Evolutionary conservation across 1,140 invertebrate genomes (phyloP), one percentile per base, ranked within the genome.

Genomic region (Drosophila willistoni): DNA sequence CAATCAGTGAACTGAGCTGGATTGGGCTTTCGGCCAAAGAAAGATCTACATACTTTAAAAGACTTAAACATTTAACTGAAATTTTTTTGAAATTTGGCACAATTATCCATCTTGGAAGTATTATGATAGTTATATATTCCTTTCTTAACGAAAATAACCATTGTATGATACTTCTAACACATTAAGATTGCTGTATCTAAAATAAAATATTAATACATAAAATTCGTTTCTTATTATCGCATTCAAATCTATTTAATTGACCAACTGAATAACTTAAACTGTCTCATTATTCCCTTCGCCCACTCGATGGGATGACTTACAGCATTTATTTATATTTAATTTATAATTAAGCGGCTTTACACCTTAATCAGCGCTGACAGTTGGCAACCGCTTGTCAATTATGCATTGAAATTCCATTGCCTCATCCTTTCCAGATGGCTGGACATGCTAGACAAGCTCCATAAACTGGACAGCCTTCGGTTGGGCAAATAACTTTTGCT

Each of bases 331-430:
- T 80, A 73, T 71, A 83, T 87, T 87, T 64, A 79, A 83, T 87
- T 79, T 79, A 87, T 85, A 73, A 65, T 87, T 82, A 83, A 82
- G 67, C 82, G 76, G 82, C 64, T 79, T 87, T 77, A 69, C 76
- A 80, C 73, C 68, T 87, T 84, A 80, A 89, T 89, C 80, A 71
- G 22, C 68, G 80, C 42, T 69, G 83, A 87, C 83, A 87, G 83
- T 77, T 78, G 80, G 75, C 84, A 87, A 84, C 84, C 84, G 69
- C 62, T 64, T 80, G 79, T 77, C 84, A 89, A 80, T 89, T 89
- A 73, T 69, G 60, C 57, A 44, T 66, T 47, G 44, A 59, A 72
- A 70, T 74, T 59, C 42, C 42, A 56, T 51, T 13, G 6, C 39
- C 44, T 6, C 36, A 19, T 65, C 60, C 59, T 72, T 44, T 64